Percentiles rank a stretch among this genome's conserved stretches.
These are phyloP conservation scores for Pyrocephalus nanus DNA, from an alignment of 2,797 vertebrate species.

Conservation along the genomic window DNA sequence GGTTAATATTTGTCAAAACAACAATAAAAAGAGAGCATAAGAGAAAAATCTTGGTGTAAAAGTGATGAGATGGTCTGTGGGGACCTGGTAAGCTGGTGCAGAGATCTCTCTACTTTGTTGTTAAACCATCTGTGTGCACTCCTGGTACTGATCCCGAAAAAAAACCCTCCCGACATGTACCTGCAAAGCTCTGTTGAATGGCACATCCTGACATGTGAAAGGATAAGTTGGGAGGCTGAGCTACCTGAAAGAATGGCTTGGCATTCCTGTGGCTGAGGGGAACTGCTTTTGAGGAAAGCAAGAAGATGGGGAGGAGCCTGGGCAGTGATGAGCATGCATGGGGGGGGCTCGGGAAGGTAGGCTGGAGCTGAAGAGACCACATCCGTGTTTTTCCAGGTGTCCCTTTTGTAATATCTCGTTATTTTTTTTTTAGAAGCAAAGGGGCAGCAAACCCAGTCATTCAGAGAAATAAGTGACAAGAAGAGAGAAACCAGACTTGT, in stretches of 20 bases:
- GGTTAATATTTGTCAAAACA: neutral
- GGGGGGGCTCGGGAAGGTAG: neutral
- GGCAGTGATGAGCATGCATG: neutral
- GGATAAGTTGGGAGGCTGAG: conserved; percentile 50
- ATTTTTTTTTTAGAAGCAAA: conserved; percentile 69
- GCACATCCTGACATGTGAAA: conserved; percentile 80
- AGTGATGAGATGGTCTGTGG: neutral
- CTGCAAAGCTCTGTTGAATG: conserved; percentile 78
- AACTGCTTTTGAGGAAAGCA: conserved; percentile 76
- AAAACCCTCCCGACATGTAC: conserved; percentile 63
- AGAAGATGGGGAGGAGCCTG: conserved; percentile 27
- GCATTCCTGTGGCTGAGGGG: conserved; percentile 75
- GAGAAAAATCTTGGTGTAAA: neutral
- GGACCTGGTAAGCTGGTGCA: neutral
- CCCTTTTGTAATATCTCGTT: conserved; percentile 79
- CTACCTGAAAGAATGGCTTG: conserved; percentile 78
- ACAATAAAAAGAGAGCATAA: neutral
- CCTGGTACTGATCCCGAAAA: neutral
- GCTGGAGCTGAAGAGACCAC: conserved; percentile 52
- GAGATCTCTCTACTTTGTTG: neutral
- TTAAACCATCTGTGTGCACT: neutral
- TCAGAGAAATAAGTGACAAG: conserved; percentile 73
- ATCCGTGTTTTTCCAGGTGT: conserved; percentile 84
- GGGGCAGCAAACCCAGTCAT: conserved; percentile 68
- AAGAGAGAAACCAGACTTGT: conserved; percentile 38